A percentile compares a stretch with the other conserved stretches of the same genome.
phyloP scores from a whole-genome alignment of 2,797 vertebrate species.

The Threskiornis aethiopicus region DNA sequence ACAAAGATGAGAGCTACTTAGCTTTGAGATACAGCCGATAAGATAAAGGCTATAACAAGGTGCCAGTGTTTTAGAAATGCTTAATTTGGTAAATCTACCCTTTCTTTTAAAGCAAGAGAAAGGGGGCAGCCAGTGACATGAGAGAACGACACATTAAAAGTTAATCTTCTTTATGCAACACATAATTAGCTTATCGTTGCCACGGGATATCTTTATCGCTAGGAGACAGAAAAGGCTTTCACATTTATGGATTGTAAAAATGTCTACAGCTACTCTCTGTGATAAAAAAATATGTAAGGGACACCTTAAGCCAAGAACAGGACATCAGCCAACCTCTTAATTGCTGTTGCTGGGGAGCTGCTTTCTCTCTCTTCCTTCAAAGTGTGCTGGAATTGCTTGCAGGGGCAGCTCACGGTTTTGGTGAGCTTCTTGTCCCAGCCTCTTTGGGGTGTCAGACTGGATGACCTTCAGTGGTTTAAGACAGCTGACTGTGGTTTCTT shows the following conservation, averaged over 20 bases:
- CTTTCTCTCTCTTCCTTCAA: background rate
- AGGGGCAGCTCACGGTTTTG: background rate
- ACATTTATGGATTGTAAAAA: constrained; percentile 28
- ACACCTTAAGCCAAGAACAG: background rate
- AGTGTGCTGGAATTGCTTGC: background rate
- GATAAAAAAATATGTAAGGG: background rate
- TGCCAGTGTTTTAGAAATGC: background rate
- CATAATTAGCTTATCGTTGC: constrained; percentile 41
- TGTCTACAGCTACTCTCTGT: background rate
- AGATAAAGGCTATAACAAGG: background rate
- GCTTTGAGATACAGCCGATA: background rate
- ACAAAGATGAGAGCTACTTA: background rate
- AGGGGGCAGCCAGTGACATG: background rate
- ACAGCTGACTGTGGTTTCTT: background rate
- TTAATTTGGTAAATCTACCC: background rate
- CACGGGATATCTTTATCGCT: background rate
- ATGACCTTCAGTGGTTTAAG: background rate
- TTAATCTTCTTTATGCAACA: constrained; percentile 42
- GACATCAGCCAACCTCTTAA: background rate
- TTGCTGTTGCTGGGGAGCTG: background rate
- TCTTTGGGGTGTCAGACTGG: background rate
- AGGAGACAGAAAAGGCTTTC: constrained; percentile 33
- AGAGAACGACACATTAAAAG: constrained; percentile 42
- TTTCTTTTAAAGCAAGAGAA: background rate
- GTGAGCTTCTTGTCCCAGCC: background rate